phyloP scores from a whole-genome alignment of 2,113 vertebrate genomes.

The Nettapus auritus region DNA sequence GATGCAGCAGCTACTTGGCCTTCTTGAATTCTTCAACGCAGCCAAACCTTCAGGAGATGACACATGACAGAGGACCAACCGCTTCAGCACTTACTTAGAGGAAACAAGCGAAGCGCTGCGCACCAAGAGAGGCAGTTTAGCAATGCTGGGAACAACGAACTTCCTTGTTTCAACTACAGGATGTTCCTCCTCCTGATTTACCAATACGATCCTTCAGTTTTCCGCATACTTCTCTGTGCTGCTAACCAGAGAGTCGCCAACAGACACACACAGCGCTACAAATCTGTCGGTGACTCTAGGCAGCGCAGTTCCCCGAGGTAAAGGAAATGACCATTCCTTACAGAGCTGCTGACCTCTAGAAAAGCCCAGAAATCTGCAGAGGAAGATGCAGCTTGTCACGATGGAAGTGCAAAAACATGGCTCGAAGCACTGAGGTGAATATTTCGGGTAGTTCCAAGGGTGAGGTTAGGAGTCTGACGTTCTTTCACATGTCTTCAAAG shows the following conservation, averaged over 20 bases:
- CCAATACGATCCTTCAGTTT: background rate
- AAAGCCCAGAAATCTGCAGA: background rate
- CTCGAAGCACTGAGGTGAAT: background rate
- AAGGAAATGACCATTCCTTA: background rate
- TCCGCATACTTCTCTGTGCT: background rate
- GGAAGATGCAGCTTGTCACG: background rate
- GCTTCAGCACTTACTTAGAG: background rate
- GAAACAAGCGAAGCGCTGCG: background rate
- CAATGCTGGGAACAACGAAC: constrained; percentile 7
- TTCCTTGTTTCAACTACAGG: constrained; percentile 52
- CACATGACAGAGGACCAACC: background rate
- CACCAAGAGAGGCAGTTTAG: background rate
- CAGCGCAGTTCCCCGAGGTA: background rate
- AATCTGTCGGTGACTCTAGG: background rate
- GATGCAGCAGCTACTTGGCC: background rate
- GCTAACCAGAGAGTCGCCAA: background rate
- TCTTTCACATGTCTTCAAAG: background rate
- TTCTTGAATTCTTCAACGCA: background rate
- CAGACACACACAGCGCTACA: background rate
- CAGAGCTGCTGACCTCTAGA: background rate
- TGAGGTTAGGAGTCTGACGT: background rate
- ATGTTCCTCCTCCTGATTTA: constrained; percentile 19
- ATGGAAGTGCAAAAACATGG: background rate
- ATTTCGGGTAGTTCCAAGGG: background rate
- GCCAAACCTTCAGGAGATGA: background rate